These are phyloP conservation scores for Musca vetustissima DNA, from an alignment of 1,140 invertebrate species.

Conservation along the genomic window DNA sequence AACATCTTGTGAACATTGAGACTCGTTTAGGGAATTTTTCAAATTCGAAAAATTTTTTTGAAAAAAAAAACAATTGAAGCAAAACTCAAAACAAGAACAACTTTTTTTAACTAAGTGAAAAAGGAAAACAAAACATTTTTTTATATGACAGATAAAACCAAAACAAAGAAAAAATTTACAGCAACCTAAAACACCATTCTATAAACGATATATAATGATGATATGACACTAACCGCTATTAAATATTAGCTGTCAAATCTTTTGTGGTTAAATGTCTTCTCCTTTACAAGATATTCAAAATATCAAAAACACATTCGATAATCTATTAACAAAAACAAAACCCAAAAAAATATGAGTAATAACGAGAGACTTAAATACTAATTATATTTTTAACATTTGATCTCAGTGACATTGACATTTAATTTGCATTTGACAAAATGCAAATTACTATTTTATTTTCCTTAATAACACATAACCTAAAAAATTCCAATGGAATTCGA, in stretches of 20 bases:
- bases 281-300: slow-evolving; percentile 15
- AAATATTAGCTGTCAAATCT: too few species aligned
- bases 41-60: slow-evolving; percentile 21
- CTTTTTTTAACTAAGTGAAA: slow-evolving; percentile 1
- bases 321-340: too few species aligned
- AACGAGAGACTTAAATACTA: too few species aligned
- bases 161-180: background rate
- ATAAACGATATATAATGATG: background rate
- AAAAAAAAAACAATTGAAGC: slow-evolving; percentile 4
- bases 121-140: slow-evolving; percentile 9
- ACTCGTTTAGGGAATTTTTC: slow-evolving; percentile 18
- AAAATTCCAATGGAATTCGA: too few species aligned
- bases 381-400: too few species aligned
- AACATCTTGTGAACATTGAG: slow-evolving; percentile 22
- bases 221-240: too few species aligned
- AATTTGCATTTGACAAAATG: too few species aligned
- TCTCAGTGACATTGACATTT: too few species aligned
- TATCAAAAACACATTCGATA: background rate
- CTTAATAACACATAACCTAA: too few species aligned
- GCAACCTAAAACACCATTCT: slow-evolving; percentile 3
- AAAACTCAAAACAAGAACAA: background rate
- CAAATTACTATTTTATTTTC: too few species aligned
- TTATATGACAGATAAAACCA: slow-evolving; percentile 1
- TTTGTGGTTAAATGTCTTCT: slow-evolving; percentile 15
- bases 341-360: too few species aligned